A percentile compares a stretch with the other conserved stretches of the same genome.
Conservation (phyloP, 2,888 invertebrate genomes). For the Apomyelois bistriatella region DNA sequence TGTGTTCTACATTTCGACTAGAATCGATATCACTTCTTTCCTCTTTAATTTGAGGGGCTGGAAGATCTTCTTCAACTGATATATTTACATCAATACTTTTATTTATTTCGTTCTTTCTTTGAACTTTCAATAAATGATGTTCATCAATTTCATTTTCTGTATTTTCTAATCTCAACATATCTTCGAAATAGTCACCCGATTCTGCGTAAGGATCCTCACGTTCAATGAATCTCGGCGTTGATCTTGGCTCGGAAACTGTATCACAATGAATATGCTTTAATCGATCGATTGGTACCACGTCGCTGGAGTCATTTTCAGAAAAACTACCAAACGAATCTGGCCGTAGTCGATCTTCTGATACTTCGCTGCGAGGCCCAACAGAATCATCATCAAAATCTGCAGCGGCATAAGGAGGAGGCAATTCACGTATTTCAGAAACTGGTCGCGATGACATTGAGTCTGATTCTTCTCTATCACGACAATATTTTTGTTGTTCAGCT, state of each 20-base stretch:
- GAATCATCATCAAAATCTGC: slow-evolving; percentile 74
- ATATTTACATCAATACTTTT: slow-evolving; percentile 55
- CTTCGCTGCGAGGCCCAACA: slow-evolving; percentile 68
- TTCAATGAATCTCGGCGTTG: slow-evolving; percentile 70
- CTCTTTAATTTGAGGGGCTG: slow-evolving; percentile 40
- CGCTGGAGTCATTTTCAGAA: slow-evolving; percentile 73
- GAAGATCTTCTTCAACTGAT: slow-evolving; percentile 44
- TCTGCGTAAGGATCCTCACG: slow-evolving; percentile 70
- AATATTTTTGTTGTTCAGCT: slow-evolving; percentile 88
- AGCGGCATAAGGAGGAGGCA: slow-evolving; percentile 73
- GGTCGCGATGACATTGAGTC: slow-evolving; percentile 78
- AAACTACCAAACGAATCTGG: slow-evolving; percentile 74
- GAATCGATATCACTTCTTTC: slow-evolving; percentile 57
- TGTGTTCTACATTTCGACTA: slow-evolving; percentile 56
- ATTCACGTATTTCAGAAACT: slow-evolving; percentile 78
- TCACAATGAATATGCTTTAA: slow-evolving; percentile 60
- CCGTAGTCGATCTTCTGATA: slow-evolving; percentile 67
- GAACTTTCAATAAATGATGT: slow-evolving; percentile 63
- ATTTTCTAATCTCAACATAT: slow-evolving; percentile 57
- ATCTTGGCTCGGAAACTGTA: slow-evolving; percentile 66
- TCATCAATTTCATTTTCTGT: slow-evolving; percentile 69
- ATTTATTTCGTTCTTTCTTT: slow-evolving; percentile 73
- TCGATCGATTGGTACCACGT: slow-evolving; percentile 54
- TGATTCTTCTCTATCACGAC: slow-evolving; percentile 79
- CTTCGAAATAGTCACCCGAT: slow-evolving; percentile 63